Conservation (phyloP, 2,113 vertebrate species). For the Centropus bengalensis region DNA sequence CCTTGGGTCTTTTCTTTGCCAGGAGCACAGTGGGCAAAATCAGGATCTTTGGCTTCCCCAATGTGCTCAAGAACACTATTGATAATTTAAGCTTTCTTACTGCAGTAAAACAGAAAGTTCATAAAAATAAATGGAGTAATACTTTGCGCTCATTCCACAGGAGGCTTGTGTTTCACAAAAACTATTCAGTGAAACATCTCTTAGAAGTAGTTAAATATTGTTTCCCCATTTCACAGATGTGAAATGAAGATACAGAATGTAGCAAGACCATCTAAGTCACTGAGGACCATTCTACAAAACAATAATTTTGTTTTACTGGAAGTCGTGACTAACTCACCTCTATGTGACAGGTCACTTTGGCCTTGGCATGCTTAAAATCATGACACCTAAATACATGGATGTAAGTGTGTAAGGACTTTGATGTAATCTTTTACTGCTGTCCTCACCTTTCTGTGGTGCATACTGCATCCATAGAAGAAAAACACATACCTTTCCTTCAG, state of each 20-base stretch:
- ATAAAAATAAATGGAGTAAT: conserved; percentile 64
- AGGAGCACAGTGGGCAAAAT: conserved; percentile 65
- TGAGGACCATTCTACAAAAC: not conserved
- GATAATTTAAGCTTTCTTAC: conserved; percentile 60
- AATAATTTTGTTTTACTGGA: not conserved
- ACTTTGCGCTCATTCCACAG: conserved; percentile 55
- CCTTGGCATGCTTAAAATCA: not conserved
- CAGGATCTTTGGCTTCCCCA: conserved; percentile 56
- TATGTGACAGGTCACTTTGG: not conserved
- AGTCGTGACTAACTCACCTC: not conserved
- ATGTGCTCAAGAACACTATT: conserved; percentile 55
- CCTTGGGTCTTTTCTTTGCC: conserved; percentile 65
- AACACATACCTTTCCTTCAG: not conserved
- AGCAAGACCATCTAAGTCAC: not conserved
- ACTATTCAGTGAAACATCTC: conserved; percentile 16
- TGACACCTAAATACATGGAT: not conserved
- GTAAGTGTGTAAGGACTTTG: not conserved
- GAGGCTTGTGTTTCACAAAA: conserved; percentile 40
- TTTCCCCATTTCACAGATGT: not conserved
- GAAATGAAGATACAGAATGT: not conserved
- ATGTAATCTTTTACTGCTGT: not conserved
- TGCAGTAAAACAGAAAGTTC: conserved; percentile 56
- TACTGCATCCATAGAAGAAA: not conserved
- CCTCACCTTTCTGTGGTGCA: not conserved
- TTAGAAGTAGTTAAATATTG: not conserved